Evolutionary conservation across 1,140 invertebrate genomes (phyloP), one percentile per base, ranked within the genome.

Genomic region (Zaprionus tsacasi): DNA sequence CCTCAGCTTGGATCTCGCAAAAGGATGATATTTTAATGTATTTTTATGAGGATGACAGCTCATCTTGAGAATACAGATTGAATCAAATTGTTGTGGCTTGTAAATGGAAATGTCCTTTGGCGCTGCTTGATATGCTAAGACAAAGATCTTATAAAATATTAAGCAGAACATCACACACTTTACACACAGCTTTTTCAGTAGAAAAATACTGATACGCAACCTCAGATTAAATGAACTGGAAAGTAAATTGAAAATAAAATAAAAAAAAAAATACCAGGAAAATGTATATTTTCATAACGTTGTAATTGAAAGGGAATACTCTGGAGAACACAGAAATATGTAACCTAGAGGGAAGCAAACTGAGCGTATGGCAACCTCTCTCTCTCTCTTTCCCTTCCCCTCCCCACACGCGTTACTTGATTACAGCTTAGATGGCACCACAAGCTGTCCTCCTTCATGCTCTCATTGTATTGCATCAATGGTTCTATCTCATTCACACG

Each of bases 11-110:
- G 6, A 2, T 6, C 38, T 40, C 25, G 11, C 21, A 21, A 21
- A 30, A 30, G 11, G n/a, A 30, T 45, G 58, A 15, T 30, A 30
- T 21, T 63, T 63, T 63, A 27, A 61, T n/a, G 38, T n/a, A 12
- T 15, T 21, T 48, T 48, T 48, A n/a, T 25, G 25, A 12, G 15
- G 21, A 66, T 33, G 25, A 30, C 33, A 69, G 45, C 15, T 59
- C 25, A 35, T 52, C n/a, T 52, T 8, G 12, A 6, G 40, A 13
- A 58, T 30, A n/a, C 13, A 50, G 30, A 59, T 68, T 54, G 25
- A 33, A 30, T 69, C 58, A 13, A 50, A 38, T 52, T 17, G 25
- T 38, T 52, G n/a, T 48, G 45, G 45, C 45, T 48, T 48, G 45
- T 21, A 21, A 48, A 48, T 48, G n/a, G n/a, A 48, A 48, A 48